These are phyloP conservation scores for Montifringilla adamsi DNA, from an alignment of 2,113 vertebrate genomes.

Conservation along the genomic window DNA sequence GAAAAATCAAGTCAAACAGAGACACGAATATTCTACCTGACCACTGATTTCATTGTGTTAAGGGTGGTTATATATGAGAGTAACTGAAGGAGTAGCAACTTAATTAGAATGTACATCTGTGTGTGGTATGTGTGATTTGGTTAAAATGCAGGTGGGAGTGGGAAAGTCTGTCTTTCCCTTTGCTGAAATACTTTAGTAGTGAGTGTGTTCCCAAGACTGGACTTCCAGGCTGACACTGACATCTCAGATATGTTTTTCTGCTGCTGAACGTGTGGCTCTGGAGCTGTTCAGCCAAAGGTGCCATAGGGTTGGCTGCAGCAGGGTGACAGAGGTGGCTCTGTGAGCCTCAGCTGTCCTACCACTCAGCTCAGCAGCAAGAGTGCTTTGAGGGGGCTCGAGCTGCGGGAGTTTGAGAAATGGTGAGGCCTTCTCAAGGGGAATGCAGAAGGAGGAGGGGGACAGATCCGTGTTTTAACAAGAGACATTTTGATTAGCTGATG, in stretches of 20 bases:
- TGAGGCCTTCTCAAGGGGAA: background rate
- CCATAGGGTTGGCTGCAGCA: too few species aligned
- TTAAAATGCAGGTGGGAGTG: background rate
- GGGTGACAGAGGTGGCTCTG: background rate
- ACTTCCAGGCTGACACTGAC: background rate
- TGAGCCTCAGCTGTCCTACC: fast-evolving
- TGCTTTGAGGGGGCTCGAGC: background rate
- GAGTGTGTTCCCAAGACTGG: background rate
- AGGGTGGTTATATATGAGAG: background rate
- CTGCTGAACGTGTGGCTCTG: fast-evolving
- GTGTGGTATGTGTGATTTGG: background rate
- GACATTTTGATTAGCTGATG: background rate
- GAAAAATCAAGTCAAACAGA: background rate
- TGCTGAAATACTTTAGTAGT: background rate
- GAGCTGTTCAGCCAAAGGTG: background rate
- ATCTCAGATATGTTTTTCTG: background rate
- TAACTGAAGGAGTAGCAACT: background rate
- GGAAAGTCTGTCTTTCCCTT: background rate
- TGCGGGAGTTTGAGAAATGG: background rate
- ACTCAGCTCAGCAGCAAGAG: fast-evolving
- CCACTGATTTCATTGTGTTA: background rate
- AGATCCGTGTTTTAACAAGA: background rate
- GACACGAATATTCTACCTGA: background rate
- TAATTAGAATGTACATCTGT: fast-evolving
- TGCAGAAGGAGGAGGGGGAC: background rate